phyloP scores from a whole-genome alignment of 1,140 invertebrate species.

The Trialeurodes vaporariorum region DNA sequence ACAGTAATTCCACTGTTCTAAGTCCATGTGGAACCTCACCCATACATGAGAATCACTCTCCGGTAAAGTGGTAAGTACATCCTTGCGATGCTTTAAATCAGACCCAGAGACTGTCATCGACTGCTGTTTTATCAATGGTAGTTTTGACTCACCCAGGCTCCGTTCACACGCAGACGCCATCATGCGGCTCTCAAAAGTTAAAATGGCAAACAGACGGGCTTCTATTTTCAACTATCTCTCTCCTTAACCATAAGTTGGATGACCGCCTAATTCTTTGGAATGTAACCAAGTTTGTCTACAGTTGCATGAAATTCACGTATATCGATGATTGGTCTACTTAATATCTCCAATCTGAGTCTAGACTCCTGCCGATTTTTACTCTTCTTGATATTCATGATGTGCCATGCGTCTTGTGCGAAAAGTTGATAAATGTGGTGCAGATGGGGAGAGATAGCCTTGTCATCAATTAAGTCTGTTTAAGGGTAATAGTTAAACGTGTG shows the following conservation, averaged over 20 bases:
- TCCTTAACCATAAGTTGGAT: neutral
- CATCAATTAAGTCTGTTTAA: too few relatives aligned
- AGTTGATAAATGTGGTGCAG: too few relatives aligned
- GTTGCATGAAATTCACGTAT: too few relatives aligned
- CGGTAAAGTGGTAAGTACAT: neutral
- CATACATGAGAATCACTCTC: neutral
- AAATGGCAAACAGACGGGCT: neutral
- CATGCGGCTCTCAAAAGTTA: neutral
- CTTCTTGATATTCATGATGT: too few relatives aligned
- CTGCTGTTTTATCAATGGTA: neutral
- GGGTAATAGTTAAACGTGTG: too few relatives aligned
- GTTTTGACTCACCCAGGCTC: neutral
- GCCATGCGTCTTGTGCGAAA: too few relatives aligned
- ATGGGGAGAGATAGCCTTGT: too few relatives aligned
- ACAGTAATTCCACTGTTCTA: neutral
- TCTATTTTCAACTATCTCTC: neutral
- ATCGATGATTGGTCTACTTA: too few relatives aligned
- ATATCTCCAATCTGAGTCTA: too few relatives aligned
- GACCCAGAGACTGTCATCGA: neutral
- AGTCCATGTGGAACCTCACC: neutral
- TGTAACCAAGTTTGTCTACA: too few relatives aligned
- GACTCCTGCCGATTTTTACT: too few relatives aligned
- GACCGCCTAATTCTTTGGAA: neutral
- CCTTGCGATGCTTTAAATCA: neutral
- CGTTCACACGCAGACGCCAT: neutral